These are phyloP conservation scores for Taurulus bubalis DNA, from an alignment of 2,113 vertebrate genomes.

Conservation along the genomic window DNA sequence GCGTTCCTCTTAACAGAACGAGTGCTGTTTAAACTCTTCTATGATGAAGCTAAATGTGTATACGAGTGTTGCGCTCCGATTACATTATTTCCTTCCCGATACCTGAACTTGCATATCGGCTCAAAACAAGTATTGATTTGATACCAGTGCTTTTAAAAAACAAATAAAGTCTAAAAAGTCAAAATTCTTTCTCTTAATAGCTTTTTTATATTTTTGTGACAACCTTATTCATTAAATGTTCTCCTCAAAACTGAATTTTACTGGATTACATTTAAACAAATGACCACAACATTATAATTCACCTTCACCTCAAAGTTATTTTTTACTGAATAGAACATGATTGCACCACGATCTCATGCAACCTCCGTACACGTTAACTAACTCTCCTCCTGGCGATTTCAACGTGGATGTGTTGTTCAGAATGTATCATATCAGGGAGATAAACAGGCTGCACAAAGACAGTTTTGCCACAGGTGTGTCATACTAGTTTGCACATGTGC, in stretches of 20 bases:
- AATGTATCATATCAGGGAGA: neutral
- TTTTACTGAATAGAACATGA: neutral
- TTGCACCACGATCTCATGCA: neutral
- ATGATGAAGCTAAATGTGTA: slow-evolving; percentile 41
- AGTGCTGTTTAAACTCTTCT: slow-evolving; percentile 38
- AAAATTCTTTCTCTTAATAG: neutral
- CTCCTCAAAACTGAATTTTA: too few species aligned
- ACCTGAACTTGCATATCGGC: too few species aligned
- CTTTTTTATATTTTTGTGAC: too few species aligned
- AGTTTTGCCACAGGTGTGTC: neutral
- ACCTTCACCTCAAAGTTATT: neutral
- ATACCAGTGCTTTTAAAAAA: too few species aligned
- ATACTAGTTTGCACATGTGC: neutral
- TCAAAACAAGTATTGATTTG: too few species aligned
- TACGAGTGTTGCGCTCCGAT: slow-evolving; percentile 14
- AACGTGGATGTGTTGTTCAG: neutral
- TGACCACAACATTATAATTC: neutral
- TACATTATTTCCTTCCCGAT: too few species aligned
- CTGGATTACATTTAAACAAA: neutral
- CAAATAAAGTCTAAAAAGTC: neutral
- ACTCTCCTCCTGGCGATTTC: too few species aligned
- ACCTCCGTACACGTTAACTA: neutral
- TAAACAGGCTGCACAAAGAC: neutral
- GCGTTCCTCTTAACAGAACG: slow-evolving; percentile 43
- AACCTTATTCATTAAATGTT: too few species aligned